Evolutionary conservation across 2,797 vertebrate species (phyloP).

Genomic region (Cryptoprocta ferox): DNA sequence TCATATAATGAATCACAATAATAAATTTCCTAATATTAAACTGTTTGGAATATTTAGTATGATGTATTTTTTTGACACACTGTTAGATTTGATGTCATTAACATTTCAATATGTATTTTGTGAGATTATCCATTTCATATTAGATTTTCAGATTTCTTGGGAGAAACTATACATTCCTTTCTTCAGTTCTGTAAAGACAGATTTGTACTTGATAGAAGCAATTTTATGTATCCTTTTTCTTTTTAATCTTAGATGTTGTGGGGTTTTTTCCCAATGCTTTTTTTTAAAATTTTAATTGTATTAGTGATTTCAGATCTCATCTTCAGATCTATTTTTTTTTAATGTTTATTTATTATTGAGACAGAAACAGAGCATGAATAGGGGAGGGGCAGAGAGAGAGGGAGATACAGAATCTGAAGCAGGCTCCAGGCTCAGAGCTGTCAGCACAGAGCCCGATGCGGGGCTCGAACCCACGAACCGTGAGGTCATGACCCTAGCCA

Average conservation of each 20-base stretch:
- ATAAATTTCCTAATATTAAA: constrained; percentile 13
- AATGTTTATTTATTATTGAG: no score
- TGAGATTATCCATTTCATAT: constrained; percentile 24
- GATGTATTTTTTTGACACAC: constrained; percentile 16
- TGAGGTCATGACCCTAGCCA: no score
- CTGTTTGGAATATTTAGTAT: constrained; percentile 28
- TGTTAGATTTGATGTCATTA: constrained; percentile 43
- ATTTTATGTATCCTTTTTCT: constrained; percentile 26
- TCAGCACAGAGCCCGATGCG: no score
- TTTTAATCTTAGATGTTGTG: constrained; percentile 7
- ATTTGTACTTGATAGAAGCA: not conserved
- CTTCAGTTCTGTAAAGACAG: not conserved
- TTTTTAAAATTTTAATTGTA: no score
- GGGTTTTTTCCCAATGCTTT: no score
- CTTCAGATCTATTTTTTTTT: no score
- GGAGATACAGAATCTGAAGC: no score
- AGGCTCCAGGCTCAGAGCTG: no score
- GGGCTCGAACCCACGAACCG: no score
- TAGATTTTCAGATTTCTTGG: constrained; percentile 39
- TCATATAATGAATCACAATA: not conserved
- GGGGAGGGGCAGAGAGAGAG: no score
- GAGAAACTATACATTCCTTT: constrained; percentile 1
- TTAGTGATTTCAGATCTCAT: no score
- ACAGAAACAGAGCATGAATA: no score
- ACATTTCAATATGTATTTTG: constrained; percentile 55